Conservation (phyloP, 2,797 vertebrate species). For the Cichlasoma orientale region DNA sequence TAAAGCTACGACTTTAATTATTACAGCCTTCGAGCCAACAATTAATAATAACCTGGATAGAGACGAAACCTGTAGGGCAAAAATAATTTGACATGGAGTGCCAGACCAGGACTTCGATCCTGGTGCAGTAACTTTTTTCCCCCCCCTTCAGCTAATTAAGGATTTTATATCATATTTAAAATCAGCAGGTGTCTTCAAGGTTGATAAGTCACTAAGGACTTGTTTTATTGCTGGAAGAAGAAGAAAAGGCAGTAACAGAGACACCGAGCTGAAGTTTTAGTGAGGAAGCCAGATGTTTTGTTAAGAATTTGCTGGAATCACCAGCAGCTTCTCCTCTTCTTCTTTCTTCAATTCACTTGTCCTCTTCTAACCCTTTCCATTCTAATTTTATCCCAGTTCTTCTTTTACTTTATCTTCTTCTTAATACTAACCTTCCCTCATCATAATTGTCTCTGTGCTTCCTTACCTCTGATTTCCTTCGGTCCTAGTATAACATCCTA, state of each 20-base stretch:
- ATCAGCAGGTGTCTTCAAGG: slow-evolving; percentile 53
- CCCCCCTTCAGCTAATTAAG: slow-evolving; percentile 44
- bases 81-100: slow-evolving; percentile 9
- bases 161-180: slow-evolving; percentile 50
- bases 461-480: neutral
- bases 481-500: neutral
- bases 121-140: slow-evolving; percentile 18
- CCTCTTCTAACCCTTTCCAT: neutral
- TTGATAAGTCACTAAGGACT: slow-evolving; percentile 53
- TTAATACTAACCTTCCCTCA: neutral
- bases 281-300: slow-evolving; percentile 47
- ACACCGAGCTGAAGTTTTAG: slow-evolving; percentile 40
- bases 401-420: slow-evolving; percentile 9
- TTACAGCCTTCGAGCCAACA: slow-evolving; percentile 4
- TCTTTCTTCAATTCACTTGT: neutral
- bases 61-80: slow-evolving; percentile 19
- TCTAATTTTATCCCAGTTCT: slow-evolving; percentile 11
- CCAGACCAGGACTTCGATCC: slow-evolving; percentile 20
- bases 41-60: slow-evolving; percentile 20
- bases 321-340: slow-evolving; percentile 10
- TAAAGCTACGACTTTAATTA: slow-evolving; percentile 3
- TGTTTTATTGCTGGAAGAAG: slow-evolving; percentile 34
- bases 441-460: neutral
- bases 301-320: slow-evolving; percentile 34
- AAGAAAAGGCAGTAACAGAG: slow-evolving; percentile 21